phyloP scores from a whole-genome alignment of 2,888 invertebrate genomes.

The Cryptocephalus primarius region DNA sequence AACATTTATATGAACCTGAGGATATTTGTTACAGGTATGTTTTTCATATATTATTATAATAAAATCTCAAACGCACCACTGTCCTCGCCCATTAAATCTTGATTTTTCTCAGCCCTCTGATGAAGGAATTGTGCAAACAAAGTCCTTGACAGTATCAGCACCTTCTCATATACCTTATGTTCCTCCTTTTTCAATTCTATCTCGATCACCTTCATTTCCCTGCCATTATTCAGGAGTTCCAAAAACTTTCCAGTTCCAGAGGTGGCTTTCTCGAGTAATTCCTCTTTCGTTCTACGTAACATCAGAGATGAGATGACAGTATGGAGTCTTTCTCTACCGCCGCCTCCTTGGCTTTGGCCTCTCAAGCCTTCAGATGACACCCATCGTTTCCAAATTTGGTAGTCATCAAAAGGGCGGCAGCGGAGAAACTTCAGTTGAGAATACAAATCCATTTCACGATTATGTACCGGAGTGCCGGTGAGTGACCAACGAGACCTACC shows the following conservation, averaged over 20 bases:
- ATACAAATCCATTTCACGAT: constrained; percentile 77
- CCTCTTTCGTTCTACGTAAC: constrained; percentile 77
- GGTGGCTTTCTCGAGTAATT: constrained; percentile 47
- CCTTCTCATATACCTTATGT: constrained; percentile 67
- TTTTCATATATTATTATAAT: too few species aligned
- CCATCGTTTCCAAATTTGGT: constrained; percentile 84
- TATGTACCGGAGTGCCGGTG: constrained; percentile 93
- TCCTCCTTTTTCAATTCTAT: constrained; percentile 59
- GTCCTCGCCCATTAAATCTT: constrained; percentile 20
- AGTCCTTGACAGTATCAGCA: constrained; percentile 59
- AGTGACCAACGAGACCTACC: constrained; percentile 64
- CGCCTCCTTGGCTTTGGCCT: constrained; percentile 39
- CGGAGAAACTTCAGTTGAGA: constrained; percentile 72
- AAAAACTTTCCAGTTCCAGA: constrained; percentile 49
- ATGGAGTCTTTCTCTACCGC: constrained; percentile 71
- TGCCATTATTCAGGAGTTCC: constrained; percentile 42
- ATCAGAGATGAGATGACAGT: constrained; percentile 76
- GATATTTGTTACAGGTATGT: too few species aligned
- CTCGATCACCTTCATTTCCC: constrained; percentile 43
- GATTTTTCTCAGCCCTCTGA: constrained; percentile 60
- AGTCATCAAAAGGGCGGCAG: constrained; percentile 82
- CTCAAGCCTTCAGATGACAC: constrained; percentile 59
- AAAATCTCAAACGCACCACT: background rate
- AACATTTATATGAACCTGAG: background rate
- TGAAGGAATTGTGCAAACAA: constrained; percentile 66